A percentile compares a stretch with the other conserved stretches of the same genome.
Evolutionary conservation across 1,140 invertebrate genomes (phyloP).

Genomic region (Drosophila paulistorum): DNA sequence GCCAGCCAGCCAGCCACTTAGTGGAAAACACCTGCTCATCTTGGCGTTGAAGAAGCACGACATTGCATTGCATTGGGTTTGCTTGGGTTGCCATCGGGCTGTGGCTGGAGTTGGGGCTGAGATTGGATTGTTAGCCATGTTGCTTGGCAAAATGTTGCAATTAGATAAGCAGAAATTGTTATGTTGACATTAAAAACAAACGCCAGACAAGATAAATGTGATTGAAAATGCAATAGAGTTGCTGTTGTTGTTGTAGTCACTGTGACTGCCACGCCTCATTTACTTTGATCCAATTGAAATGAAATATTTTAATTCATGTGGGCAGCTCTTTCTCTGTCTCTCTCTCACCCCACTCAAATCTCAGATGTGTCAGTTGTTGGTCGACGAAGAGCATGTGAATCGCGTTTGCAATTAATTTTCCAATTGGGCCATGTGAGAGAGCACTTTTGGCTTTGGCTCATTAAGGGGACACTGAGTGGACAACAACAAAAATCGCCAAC

Average conservation of each 20-base stretch:
- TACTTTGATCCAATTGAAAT: slow-evolving; percentile 30
- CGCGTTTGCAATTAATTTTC: slow-evolving; percentile 75
- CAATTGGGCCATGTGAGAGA: slow-evolving; percentile 74
- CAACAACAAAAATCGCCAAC: slow-evolving; percentile 33
- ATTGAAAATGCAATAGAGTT: slow-evolving; percentile 20
- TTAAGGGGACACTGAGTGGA: slow-evolving; percentile 49
- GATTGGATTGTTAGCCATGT: slow-evolving; percentile 15
- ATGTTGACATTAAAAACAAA: slow-evolving; percentile 72
- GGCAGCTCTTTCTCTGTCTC: slow-evolving; percentile 42
- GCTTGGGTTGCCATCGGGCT: not conserved
- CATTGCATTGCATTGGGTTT: not conserved
- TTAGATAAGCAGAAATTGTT: slow-evolving; percentile 81
- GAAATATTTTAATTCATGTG: slow-evolving; percentile 58
- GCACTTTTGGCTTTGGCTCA: slow-evolving; percentile 42
- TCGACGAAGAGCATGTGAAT: slow-evolving; percentile 27
- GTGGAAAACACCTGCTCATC: slow-evolving; percentile 73
- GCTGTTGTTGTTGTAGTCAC: not conserved
- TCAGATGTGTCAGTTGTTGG: slow-evolving; percentile 49
- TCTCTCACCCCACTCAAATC: slow-evolving; percentile 28
- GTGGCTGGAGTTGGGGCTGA: not conserved
- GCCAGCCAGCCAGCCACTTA: slow-evolving; percentile 67
- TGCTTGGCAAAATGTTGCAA: slow-evolving; percentile 73
- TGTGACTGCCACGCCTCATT: slow-evolving; percentile 26
- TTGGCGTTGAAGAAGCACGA: slow-evolving; percentile 14
- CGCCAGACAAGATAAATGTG: slow-evolving; percentile 58